Percentiles rank a stretch among this genome's conserved stretches.
These are phyloP conservation scores for Drymodes brunneopygia DNA, from an alignment of 2,113 vertebrate genomes.

Conservation along the genomic window DNA sequence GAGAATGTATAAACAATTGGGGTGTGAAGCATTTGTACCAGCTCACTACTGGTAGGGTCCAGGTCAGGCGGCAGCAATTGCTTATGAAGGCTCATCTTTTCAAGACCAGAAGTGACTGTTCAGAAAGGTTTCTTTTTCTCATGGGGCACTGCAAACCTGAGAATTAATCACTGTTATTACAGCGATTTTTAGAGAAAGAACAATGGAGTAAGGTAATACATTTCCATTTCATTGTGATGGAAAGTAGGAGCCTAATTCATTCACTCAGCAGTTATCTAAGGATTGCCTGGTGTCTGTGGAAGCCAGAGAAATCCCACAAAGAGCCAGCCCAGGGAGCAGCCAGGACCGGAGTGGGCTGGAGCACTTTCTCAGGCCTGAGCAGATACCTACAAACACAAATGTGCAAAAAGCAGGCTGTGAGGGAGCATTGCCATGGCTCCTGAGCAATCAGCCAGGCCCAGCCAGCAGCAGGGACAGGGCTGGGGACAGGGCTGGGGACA, in stretches of 20 bases:
- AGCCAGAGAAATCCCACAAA: background rate
- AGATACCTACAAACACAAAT: background rate
- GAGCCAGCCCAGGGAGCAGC: background rate
- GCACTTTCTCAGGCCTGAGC: background rate
- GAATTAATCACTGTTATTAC: background rate
- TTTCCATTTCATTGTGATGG: background rate
- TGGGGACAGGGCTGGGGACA: background rate
- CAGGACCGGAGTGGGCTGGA: accelerated
- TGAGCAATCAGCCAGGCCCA: background rate
- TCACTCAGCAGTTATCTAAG: background rate
- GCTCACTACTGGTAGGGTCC: background rate
- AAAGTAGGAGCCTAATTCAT: background rate
- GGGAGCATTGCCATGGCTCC: background rate
- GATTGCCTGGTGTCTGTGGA: background rate
- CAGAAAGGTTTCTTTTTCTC: background rate
- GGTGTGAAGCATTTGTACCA: background rate
- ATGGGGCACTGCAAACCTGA: background rate
- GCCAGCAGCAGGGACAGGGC: background rate
- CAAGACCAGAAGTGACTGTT: background rate
- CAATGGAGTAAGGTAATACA: background rate
- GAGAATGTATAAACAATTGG: background rate
- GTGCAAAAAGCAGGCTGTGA: background rate
- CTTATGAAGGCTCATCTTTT: background rate
- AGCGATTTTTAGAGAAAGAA: background rate
- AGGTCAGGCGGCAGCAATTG: background rate